Percentiles rank a stretch among this genome's conserved stretches.
phyloP scores from a whole-genome alignment of 2,888 invertebrate species.

The Tuta absoluta region DNA sequence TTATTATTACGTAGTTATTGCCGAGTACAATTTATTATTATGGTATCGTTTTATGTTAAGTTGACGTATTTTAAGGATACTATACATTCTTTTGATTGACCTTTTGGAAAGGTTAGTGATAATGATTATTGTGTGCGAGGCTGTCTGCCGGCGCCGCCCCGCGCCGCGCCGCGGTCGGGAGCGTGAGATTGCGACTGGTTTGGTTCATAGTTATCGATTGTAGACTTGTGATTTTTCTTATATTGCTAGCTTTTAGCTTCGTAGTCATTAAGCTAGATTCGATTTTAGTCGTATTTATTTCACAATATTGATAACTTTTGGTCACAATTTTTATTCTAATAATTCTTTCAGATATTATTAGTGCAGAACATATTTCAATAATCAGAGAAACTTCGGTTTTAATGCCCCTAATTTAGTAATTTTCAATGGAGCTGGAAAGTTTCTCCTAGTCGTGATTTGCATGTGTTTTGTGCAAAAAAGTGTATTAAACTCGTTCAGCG shows the following conservation, averaged over 20 bases:
- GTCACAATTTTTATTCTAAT: slow-evolving; percentile 58
- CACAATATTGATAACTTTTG: slow-evolving; percentile 51
- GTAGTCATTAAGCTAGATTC: slow-evolving; percentile 77
- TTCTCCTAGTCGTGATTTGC: slow-evolving; percentile 12
- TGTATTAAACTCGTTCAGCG: slow-evolving; percentile 29
- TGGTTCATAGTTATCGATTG: slow-evolving; percentile 55
- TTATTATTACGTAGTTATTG: slow-evolving; percentile 61
- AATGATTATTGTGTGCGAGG: slow-evolving; percentile 71
- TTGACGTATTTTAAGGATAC: slow-evolving; percentile 76
- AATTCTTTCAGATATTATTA: slow-evolving; percentile 30
- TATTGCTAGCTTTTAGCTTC: slow-evolving; percentile 72
- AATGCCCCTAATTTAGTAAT: not conserved
- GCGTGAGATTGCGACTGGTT: slow-evolving; percentile 60
- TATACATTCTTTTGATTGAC: slow-evolving; percentile 81
- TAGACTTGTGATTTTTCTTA: slow-evolving; percentile 75
- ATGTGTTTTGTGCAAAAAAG: slow-evolving; percentile 33
- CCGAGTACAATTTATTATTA: slow-evolving; percentile 70
- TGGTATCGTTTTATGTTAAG: slow-evolving; percentile 70
- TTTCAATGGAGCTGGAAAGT: not conserved
- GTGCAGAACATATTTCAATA: slow-evolving; percentile 4
- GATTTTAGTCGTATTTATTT: slow-evolving; percentile 68
- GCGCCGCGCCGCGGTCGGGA: slow-evolving; percentile 50
- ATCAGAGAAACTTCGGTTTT: not conserved
- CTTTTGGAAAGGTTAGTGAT: slow-evolving; percentile 81
- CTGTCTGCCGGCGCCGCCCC: slow-evolving; percentile 57